Percentiles rank a stretch among this genome's conserved stretches.
These are phyloP conservation scores for Tenthredo notha DNA, from an alignment of 2,888 invertebrate species.

Conservation along the genomic window DNA sequence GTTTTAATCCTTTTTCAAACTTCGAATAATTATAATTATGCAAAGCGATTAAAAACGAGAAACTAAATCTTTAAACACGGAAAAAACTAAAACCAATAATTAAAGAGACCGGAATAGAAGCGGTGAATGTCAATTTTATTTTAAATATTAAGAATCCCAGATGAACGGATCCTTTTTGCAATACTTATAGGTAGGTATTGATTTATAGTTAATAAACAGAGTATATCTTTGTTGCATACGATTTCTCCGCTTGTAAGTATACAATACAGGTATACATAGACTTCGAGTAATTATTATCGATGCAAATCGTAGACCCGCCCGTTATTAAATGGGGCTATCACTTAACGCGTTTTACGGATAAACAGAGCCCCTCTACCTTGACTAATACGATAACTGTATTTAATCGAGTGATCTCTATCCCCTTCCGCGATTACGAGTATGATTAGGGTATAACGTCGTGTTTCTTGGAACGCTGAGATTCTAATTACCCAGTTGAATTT, in stretches of 20 bases:
- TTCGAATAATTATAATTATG: neutral
- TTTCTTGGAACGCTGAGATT: conserved; percentile 22
- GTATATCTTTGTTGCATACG: neutral
- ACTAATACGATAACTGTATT: conserved; percentile 17
- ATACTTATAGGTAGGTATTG: neutral
- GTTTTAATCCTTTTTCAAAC: neutral
- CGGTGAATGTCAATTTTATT: neutral
- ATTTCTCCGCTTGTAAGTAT: neutral
- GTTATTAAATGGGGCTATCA: neutral
- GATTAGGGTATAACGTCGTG: too few species aligned
- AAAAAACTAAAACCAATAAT: neutral
- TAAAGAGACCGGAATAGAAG: neutral
- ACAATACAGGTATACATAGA: neutral
- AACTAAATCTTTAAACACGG: neutral
- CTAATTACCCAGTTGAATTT: conserved; percentile 2
- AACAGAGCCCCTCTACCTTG: neutral
- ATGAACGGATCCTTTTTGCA: neutral
- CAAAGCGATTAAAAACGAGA: neutral
- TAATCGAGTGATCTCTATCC: conserved; percentile 20
- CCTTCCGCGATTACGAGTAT: neutral
- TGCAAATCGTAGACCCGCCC: conserved; percentile 5
- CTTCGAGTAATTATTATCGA: neutral
- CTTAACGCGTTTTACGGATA: neutral
- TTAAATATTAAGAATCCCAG: neutral
- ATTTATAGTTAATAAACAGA: neutral